Evolutionary conservation across 92 coral and sea anemone species (phyloP), one percentile per base, ranked within the genome.

Genomic region (Blastomussa wellsi): DNA sequence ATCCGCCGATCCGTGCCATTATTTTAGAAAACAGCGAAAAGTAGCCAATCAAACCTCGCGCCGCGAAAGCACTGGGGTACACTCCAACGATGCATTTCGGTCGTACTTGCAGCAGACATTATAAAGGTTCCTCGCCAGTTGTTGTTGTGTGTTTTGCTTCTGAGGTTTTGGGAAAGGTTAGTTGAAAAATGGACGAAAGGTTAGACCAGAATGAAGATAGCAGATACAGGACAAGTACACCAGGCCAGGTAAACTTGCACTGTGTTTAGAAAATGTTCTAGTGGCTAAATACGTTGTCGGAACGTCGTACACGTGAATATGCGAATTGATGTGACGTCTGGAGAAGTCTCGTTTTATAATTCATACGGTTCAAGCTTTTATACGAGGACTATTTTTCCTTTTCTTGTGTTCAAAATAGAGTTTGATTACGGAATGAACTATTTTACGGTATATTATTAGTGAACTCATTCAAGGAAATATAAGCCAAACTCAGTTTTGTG

Each of bases 211-310:
- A 67, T 52, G 82, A 85, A n/a, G 83, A 85, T 35, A 57, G 62
- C 82, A 74, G 87, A 76, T 85, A 85, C 88, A 85, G 88, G 84
- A 20, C 83, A 65, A 77, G 57, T 68, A 35, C 84, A 15, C 11
- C 78, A 17, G 77, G 70, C 17, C 88, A 77, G 88, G 88, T 85
- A 33, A 17, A 20, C 38, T 16, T 41, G 72, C 11, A 14, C 41
- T 17, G 16, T 32, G 44, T 3, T 49, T 15, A 2, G 5, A 35
- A 52, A 68, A 51, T 49, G n/a, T 24, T 36, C 35, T 39, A 29
- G 33, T 19, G 62, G 10, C 13, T 35, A 62, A 74, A 41, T 60
- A 22, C 26, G 52, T 33, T 14, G 74, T 1, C 28, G 22, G 37
- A 24, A 35, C 44, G 41, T 35, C 37, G 74, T 4, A 4, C 26